Conservation (phyloP, 2,888 invertebrate species). For the Torymus auratus region DNA sequence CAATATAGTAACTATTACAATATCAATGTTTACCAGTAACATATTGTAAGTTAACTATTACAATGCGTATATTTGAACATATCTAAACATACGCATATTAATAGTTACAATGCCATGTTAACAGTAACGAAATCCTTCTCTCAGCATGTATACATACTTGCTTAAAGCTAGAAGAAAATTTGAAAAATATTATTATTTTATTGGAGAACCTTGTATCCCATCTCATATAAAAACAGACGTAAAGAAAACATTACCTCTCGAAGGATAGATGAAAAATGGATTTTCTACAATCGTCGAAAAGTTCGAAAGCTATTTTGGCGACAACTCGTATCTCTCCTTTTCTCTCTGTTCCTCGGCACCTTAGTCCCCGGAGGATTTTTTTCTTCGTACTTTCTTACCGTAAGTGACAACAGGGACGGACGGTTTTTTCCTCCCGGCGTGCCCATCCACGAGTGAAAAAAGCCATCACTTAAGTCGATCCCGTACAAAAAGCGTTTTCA, state of each 20-base stretch:
- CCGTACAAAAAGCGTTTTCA: background rate
- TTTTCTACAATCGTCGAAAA: slow-evolving; percentile 41
- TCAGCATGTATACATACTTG: no score
- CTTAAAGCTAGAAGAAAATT: no score
- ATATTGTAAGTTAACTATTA: no score
- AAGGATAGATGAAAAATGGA: slow-evolving; percentile 38
- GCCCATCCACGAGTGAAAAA: no score
- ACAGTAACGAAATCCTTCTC: no score
- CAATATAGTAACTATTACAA: no score
- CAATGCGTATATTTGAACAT: no score
- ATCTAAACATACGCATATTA: no score
- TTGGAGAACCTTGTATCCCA: no score
- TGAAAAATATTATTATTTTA: no score
- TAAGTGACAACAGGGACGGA: slow-evolving; percentile 12
- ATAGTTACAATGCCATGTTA: no score
- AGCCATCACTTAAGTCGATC: background rate
- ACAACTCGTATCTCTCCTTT: background rate
- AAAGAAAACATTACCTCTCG: slow-evolving; percentile 21
- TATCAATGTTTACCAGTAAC: no score
- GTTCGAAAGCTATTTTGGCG: slow-evolving; percentile 31
- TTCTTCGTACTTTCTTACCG: slow-evolving; percentile 6
- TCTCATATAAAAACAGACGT: background rate
- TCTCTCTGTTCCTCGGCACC: background rate
- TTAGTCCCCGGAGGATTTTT: slow-evolving; percentile 3
- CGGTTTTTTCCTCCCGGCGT: background rate